Conservation (phyloP, 1,140 invertebrate genomes). For the Helicoverpa zea region DNA sequence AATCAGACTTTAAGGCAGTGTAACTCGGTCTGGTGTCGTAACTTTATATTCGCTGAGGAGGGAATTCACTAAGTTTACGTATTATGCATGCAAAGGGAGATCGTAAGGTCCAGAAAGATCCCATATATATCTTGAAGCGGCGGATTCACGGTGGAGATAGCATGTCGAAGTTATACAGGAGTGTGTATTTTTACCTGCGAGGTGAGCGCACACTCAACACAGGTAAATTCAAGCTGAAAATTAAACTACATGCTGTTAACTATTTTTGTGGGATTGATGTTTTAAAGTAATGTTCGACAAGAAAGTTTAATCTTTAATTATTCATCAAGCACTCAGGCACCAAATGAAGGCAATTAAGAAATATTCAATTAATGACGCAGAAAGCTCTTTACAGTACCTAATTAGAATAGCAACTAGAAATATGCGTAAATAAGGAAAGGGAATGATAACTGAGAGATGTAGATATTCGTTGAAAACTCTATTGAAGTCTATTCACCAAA, state of each 20-base stretch:
- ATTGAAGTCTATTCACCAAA: neutral
- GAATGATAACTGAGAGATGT: neutral
- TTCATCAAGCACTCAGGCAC: constrained; percentile 56
- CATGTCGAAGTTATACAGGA: neutral
- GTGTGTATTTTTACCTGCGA: neutral
- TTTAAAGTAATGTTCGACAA: constrained; percentile 45
- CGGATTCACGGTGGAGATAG: constrained; percentile 36
- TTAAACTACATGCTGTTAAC: too few relatives aligned
- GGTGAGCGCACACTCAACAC: neutral
- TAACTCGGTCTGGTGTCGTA: constrained; percentile 61
- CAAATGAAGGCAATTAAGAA: constrained; percentile 38
- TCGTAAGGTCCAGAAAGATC: constrained; percentile 69
- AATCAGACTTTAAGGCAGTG: constrained; percentile 67
- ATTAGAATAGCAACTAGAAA: neutral
- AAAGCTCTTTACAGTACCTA: constrained; percentile 34
- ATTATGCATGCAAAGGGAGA: constrained; percentile 74
- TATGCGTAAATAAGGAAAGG: neutral
- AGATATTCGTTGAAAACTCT: neutral
- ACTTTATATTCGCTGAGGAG: constrained; percentile 78
- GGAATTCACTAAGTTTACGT: constrained; percentile 69
- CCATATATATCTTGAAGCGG: constrained; percentile 51
- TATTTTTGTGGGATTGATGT: neutral
- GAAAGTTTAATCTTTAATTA: constrained; percentile 59
- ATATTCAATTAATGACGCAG: constrained; percentile 64
- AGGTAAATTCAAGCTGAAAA: too few relatives aligned